Evolutionary conservation across 2,797 vertebrate genomes (phyloP).

Genomic region (Eutrigla gurnardus): DNA sequence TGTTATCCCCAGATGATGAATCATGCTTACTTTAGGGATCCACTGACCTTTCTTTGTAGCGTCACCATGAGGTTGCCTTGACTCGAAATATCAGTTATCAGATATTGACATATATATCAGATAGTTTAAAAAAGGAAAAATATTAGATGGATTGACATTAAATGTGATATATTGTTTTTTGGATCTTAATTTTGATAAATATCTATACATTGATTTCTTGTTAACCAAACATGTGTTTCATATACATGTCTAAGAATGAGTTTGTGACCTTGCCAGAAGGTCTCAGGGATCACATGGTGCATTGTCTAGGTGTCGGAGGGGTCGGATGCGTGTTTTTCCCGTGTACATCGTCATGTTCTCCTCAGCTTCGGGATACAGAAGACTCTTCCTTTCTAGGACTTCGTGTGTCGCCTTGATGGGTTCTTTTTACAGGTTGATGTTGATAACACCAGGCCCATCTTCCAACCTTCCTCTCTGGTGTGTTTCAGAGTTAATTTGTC

Average conservation of each 20-base stretch:
- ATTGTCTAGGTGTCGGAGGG: no score
- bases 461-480: no score
- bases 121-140: no score
- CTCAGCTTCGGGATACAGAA: no score
- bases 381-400: no score
- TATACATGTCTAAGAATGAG: not conserved
- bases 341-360: no score
- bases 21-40: not conserved
- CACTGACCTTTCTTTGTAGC: not conserved
- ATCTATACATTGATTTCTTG: not conserved
- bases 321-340: no score
- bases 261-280: not conserved
- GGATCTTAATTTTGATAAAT: not conserved
- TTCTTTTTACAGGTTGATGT: no score
- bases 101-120: not conserved
- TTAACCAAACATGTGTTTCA: not conserved
- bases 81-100: not conserved
- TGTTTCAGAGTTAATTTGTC: no score
- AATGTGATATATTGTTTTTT: not conserved
- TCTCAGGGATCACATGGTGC: constrained; percentile 12
- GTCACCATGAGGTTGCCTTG: not conserved
- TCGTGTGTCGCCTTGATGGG: no score
- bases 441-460: no score
- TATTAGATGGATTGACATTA: no score
- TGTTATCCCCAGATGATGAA: not conserved